Conservation (phyloP, 1,140 invertebrate species). For the Idris sp. region DNA sequence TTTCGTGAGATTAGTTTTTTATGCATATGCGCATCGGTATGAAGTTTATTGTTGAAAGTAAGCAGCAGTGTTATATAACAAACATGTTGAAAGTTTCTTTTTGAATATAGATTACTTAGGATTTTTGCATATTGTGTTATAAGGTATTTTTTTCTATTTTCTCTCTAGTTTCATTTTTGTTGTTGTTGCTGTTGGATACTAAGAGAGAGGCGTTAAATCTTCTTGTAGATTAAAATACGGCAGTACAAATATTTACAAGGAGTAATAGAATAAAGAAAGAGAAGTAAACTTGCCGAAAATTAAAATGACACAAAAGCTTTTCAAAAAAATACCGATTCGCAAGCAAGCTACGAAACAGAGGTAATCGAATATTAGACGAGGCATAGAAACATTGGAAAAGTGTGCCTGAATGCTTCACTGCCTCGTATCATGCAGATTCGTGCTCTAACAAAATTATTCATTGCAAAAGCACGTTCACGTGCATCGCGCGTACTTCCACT, state of each 20-base stretch:
- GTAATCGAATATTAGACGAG: constrained; percentile 56
- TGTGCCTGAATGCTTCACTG: constrained; percentile 39
- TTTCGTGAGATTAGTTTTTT: neutral
- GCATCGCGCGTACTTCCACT: constrained; percentile 33
- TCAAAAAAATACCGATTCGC: constrained; percentile 60
- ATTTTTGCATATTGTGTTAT: too few relatives aligned
- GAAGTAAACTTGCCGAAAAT: constrained; percentile 39
- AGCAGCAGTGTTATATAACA: too few relatives aligned
- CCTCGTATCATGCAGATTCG: constrained; percentile 59
- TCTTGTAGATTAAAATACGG: constrained; percentile 5
- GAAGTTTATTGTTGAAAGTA: constrained; percentile 11
- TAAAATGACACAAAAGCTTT: constrained; percentile 58
- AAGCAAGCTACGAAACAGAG: constrained; percentile 49
- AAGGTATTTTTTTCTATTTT: neutral
- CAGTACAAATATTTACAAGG: constrained; percentile 38
- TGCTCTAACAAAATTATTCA: constrained; percentile 57
- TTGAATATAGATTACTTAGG: too few relatives aligned
- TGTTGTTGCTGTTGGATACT: too few relatives aligned
- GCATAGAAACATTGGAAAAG: constrained; percentile 48
- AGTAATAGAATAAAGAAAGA: constrained; percentile 37
- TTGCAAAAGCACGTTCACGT: constrained; percentile 51
- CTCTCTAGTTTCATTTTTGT: too few relatives aligned
- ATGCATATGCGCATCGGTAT: constrained; percentile 45
- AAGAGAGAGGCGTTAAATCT: too few relatives aligned
- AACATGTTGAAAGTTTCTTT: too few relatives aligned